Evolutionary conservation across 2,888 invertebrate genomes (phyloP).

Genomic region (Epiblema foenella): DNA sequence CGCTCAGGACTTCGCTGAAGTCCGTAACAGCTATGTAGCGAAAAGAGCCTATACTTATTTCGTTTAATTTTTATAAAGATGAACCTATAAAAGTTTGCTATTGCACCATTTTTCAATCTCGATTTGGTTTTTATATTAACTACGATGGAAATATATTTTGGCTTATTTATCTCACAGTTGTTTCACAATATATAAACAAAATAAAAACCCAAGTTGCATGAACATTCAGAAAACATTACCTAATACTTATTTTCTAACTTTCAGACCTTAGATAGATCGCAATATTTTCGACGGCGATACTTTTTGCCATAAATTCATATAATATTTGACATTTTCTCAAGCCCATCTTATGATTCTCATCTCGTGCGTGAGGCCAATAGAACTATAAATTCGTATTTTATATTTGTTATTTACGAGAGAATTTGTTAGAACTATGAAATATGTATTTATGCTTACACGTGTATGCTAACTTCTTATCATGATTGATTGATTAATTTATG

Average conservation of each 20-base stretch:
- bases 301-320: conserved; percentile 28
- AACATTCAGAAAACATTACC: neutral
- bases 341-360: conserved; percentile 7
- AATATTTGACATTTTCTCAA: conserved; percentile 21
- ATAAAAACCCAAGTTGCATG: neutral
- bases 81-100: too few relatives aligned
- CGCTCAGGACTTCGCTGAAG: too few relatives aligned
- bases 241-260: neutral
- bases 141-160: too few relatives aligned
- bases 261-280: neutral
- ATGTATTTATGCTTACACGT: too few relatives aligned
- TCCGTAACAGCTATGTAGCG: too few relatives aligned
- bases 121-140: too few relatives aligned
- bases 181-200: neutral
- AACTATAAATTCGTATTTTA: neutral
- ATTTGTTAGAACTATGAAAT: neutral
- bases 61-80: too few relatives aligned
- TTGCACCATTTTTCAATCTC: too few relatives aligned
- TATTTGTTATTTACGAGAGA: neutral
- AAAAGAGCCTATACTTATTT: too few relatives aligned
- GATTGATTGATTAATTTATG: too few relatives aligned
- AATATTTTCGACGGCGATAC: neutral
- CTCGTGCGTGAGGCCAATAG: neutral
- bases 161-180: too few relatives aligned
- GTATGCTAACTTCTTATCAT: too few relatives aligned